These are phyloP conservation scores for Sarcoramphus papa DNA, from an alignment of 2,797 vertebrate species.

Conservation along the genomic window DNA sequence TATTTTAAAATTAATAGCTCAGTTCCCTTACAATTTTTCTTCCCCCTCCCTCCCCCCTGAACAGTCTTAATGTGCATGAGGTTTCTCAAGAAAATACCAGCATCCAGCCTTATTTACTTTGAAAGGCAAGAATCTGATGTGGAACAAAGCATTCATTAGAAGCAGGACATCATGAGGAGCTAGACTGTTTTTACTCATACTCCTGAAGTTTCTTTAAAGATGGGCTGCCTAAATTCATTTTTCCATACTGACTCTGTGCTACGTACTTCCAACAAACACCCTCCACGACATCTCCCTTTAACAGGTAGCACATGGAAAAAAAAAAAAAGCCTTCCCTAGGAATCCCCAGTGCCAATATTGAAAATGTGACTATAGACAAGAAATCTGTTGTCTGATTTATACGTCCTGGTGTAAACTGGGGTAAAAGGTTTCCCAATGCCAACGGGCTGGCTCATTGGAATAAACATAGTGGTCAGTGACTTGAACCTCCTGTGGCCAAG, in stretches of 20 bases:
- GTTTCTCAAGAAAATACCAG: constrained; percentile 4
- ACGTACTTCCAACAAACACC: neutral
- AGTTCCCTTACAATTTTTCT: neutral
- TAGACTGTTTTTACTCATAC: neutral
- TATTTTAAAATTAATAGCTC: neutral
- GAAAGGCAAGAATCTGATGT: neutral
- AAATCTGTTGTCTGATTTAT: constrained; percentile 48
- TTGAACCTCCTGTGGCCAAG: constrained; percentile 64
- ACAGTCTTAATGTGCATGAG: neutral
- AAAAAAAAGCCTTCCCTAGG: neutral
- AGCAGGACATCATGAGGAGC: neutral
- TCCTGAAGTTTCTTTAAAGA: neutral
- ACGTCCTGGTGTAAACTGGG: constrained; percentile 46
- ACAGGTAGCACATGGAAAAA: constrained; percentile 18
- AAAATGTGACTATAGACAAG: constrained; percentile 54
- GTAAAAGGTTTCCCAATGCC: constrained; percentile 59
- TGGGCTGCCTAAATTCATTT: neutral
- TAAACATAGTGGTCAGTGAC: constrained; percentile 71
- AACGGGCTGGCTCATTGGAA: constrained; percentile 47
- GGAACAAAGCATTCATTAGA: constrained; percentile 20
- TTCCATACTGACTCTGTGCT: neutral
- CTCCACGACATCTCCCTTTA: neutral
- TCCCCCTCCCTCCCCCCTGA: neutral
- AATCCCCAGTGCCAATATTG: neutral
- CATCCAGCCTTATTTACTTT: neutral